Evolutionary conservation across 2,797 vertebrate species (phyloP).

Genomic region (Peromyscus melanophrys): DNA sequence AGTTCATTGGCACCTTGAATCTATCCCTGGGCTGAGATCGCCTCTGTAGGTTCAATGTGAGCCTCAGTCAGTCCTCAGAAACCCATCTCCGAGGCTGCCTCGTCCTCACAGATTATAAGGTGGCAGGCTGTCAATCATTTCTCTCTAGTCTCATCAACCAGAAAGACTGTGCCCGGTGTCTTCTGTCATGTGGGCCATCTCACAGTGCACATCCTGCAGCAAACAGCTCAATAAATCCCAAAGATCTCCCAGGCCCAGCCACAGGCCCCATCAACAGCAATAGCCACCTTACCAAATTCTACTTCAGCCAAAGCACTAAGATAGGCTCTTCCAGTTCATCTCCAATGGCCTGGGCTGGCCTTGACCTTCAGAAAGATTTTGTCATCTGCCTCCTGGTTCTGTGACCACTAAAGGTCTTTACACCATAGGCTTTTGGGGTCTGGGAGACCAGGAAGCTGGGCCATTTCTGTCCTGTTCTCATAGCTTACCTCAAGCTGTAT

Average conservation of each 20-base stretch:
- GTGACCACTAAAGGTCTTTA: not conserved
- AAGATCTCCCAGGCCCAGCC: conserved; percentile 73
- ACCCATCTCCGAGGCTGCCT: not conserved
- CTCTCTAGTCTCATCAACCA: not conserved
- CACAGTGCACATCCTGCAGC: not conserved
- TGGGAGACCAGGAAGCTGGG: not conserved
- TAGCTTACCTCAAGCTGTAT: not conserved
- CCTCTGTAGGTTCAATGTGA: not conserved
- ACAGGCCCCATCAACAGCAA: conserved; percentile 69
- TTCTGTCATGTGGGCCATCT: not conserved
- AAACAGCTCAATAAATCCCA: conserved; percentile 73
- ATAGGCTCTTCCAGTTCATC: conserved; percentile 18
- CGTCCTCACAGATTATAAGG: not conserved
- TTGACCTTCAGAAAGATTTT: not conserved
- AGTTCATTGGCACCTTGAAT: not conserved
- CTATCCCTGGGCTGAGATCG: not conserved
- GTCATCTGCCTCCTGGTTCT: not conserved
- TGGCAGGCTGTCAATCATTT: not conserved
- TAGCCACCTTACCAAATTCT: conserved; percentile 78
- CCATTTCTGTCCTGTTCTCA: not conserved
- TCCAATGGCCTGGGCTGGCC: not conserved
- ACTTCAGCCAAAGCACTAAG: conserved; percentile 79
- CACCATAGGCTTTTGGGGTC: not conserved
- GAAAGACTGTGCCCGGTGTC: conserved; percentile 4
- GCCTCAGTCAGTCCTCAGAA: not conserved